Evolutionary conservation across 2,888 invertebrate genomes (phyloP).

Genomic region (Spatulosminthurus flaviceps): DNA sequence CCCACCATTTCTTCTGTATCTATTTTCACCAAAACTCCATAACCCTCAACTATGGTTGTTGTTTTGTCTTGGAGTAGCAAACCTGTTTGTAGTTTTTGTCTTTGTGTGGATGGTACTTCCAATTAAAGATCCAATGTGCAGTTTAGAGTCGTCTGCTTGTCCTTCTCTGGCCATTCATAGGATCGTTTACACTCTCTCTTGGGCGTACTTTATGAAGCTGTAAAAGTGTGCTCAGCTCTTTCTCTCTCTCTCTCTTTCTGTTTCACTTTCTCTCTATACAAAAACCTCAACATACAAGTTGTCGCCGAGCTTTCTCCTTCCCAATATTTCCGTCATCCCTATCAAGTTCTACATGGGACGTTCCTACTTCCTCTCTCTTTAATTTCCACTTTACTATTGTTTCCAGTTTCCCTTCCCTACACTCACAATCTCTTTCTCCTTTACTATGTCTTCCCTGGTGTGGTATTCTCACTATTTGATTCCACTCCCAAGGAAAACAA

Average conservation of each 20-base stretch:
- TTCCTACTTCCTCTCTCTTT: slow-evolving; percentile 5
- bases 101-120: slow-evolving; percentile 31
- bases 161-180: slow-evolving; percentile 48
- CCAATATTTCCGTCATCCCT: neutral
- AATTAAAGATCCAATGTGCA: slow-evolving; percentile 52
- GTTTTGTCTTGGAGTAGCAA: too few relatives aligned
- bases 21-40: too few relatives aligned
- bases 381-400: slow-evolving; percentile 37
- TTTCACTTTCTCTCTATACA: neutral
- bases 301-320: neutral
- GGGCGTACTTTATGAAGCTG: slow-evolving; percentile 57
- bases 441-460: neutral
- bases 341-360: neutral
- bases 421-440: neutral
- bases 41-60: too few relatives aligned
- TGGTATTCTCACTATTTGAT: too few relatives aligned
- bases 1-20: too few relatives aligned
- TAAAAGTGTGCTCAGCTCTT: slow-evolving; percentile 51
- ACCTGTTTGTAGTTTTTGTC: too few relatives aligned
- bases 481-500: too few relatives aligned
- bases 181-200: slow-evolving; percentile 53
- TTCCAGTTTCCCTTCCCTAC: neutral
- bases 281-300: neutral
- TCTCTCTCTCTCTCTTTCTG: neutral
- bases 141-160: slow-evolving; percentile 49